Evolutionary conservation across 2,888 invertebrate genomes (phyloP).

Genomic region (Sclerodermus sp.): DNA sequence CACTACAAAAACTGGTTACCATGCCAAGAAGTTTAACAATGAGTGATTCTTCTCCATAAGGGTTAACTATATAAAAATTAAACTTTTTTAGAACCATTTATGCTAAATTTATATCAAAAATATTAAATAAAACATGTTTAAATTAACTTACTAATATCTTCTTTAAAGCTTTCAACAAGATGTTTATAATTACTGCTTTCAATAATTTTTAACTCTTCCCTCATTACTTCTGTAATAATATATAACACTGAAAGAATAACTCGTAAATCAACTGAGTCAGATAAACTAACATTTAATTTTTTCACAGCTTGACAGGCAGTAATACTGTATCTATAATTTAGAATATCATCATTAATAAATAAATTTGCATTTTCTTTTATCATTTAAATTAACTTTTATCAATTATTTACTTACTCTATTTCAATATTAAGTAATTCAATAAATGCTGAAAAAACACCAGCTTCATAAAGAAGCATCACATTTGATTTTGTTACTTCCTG

Average conservation of each 20-base stretch:
- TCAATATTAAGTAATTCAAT: slow-evolving; percentile 93
- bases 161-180: slow-evolving; percentile 64
- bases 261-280: slow-evolving; percentile 89
- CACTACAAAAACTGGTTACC: slow-evolving; percentile 96
- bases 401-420: slow-evolving; percentile 71
- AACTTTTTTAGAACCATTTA: neutral
- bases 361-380: neutral
- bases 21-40: slow-evolving; percentile 90
- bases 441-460: slow-evolving; percentile 88
- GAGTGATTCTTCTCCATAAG: slow-evolving; percentile 78
- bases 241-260: slow-evolving; percentile 92
- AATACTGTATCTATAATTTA: slow-evolving; percentile 62
- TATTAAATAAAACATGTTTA: no score
- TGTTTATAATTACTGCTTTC: slow-evolving; percentile 59
- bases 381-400: neutral
- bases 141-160: slow-evolving; percentile 64
- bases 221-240: slow-evolving; percentile 92
- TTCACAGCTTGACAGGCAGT: slow-evolving; percentile 73
- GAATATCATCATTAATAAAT: neutral
- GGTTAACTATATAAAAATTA: slow-evolving; percentile 54
- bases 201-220: slow-evolving; percentile 64
- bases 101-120: neutral
- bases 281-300: slow-evolving; percentile 79
- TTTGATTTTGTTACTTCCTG: slow-evolving; percentile 81
- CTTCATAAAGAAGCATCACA: slow-evolving; percentile 83